Percentiles rank a stretch among this genome's conserved stretches.
Evolutionary conservation across 2,113 vertebrate genomes (phyloP).

Genomic region (Chelonoidis abingdonii): DNA sequence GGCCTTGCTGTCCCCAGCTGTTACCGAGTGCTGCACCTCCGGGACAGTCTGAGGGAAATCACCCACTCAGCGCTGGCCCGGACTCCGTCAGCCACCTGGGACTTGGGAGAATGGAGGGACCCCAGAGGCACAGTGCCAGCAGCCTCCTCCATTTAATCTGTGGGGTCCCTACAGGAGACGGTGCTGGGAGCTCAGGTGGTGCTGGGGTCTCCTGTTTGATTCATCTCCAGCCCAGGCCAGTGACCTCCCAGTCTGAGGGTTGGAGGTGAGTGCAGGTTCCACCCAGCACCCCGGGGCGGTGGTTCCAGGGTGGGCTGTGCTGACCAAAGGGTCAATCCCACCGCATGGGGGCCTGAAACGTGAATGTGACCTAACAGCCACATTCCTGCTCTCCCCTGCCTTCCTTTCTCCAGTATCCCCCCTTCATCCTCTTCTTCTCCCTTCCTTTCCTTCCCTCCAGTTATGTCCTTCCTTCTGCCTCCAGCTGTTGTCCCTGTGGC

Average conservation of each 20-base stretch:
- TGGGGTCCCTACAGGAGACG: not conserved
- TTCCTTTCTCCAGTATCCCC: not conserved
- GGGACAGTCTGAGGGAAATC: not conserved
- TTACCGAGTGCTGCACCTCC: not conserved
- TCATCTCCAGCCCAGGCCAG: not conserved
- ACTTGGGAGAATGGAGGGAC: not conserved
- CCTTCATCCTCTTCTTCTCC: not conserved
- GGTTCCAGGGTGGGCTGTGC: not conserved
- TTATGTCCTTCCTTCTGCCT: not conserved
- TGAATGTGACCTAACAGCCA: not conserved
- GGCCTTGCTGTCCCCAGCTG: not conserved
- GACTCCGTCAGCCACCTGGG: no score
- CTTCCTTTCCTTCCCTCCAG: not conserved
- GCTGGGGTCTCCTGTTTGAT: not conserved
- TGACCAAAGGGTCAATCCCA: not conserved
- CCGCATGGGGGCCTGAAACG: not conserved
- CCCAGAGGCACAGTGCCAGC: not conserved
- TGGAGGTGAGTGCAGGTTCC: no score
- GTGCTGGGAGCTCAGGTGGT: not conserved
- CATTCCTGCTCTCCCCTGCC: not conserved
- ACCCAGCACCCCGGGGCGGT: not conserved
- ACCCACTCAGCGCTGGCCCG: rapidly evolving
- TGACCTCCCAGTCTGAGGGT: no score
- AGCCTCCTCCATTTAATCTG: not conserved
- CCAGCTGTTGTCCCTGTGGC: not conserved